phyloP scores from a whole-genome alignment of 2,797 vertebrate genomes.

The Lindbergichthys nudifrons region DNA sequence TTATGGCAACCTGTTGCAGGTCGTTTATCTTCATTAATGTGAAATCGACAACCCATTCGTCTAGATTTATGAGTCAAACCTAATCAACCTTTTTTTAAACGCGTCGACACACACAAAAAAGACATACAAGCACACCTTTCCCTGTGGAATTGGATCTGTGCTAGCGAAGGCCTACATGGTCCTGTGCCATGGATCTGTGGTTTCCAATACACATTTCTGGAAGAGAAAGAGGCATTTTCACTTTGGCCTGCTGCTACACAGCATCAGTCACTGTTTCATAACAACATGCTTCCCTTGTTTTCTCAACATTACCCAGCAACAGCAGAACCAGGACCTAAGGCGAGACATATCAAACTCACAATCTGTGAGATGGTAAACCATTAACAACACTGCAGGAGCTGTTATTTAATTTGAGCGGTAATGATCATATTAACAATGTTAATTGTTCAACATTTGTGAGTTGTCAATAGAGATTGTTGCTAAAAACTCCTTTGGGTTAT shows the following conservation, averaged over 20 bases:
- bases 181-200: conserved; percentile 67
- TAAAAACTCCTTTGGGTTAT: conserved; percentile 40
- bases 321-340: conserved; percentile 48
- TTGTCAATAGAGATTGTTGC: conserved; percentile 23
- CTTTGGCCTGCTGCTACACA: conserved; percentile 68
- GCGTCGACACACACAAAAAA: conserved; percentile 29
- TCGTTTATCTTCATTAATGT: conserved; percentile 52
- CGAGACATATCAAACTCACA: conserved; percentile 28
- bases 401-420: neutral
- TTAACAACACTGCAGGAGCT: conserved; percentile 27
- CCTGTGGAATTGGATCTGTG: conserved; percentile 58
- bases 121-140: conserved; percentile 52
- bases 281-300: conserved; percentile 71
- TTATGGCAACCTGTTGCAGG: conserved; percentile 48
- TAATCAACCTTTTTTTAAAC: conserved; percentile 66
- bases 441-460: conserved; percentile 21
- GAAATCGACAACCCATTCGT: conserved; percentile 66
- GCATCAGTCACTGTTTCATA: conserved; percentile 73
- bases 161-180: conserved; percentile 62
- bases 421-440: conserved; percentile 22
- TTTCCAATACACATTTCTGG: conserved; percentile 77
- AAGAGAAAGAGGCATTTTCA: conserved; percentile 71
- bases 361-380: conserved; percentile 41
- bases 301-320: conserved; percentile 68
- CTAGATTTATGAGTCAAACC: conserved; percentile 74